A percentile compares a stretch with the other conserved stretches of the same genome.
Conservation (phyloP, 2,797 vertebrate species). For the Ctenopoma multispine region DNA sequence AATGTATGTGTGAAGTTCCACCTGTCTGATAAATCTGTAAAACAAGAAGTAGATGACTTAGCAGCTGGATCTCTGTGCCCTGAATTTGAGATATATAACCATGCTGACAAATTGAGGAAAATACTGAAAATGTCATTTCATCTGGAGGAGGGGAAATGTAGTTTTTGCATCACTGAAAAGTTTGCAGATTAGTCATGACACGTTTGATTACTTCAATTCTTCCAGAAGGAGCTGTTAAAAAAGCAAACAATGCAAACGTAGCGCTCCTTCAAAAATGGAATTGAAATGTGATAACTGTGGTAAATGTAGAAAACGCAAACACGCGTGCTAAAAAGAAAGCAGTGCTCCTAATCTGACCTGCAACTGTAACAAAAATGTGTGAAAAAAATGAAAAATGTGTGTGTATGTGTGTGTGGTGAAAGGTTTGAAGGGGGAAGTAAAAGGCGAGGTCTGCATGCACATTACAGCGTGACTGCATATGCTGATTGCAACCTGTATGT, state of each 20-base stretch:
- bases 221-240: not conserved
- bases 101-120: slow-evolving; percentile 14
- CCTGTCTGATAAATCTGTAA: slow-evolving; percentile 8
- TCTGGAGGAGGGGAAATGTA: not conserved
- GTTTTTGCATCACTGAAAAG: slow-evolving; percentile 1
- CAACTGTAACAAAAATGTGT: slow-evolving; percentile 3
- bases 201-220: slow-evolving; percentile 7
- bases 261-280: not conserved
- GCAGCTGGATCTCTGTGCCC: not conserved
- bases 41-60: not conserved
- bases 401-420: slow-evolving; percentile 4
- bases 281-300: not conserved
- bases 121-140: slow-evolving; percentile 20
- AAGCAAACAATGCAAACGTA: not conserved
- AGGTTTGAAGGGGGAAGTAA: not conserved
- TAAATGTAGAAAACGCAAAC: not conserved
- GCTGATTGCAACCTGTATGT: slow-evolving; percentile 35
- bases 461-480: slow-evolving; percentile 27
- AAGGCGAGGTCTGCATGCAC: slow-evolving; percentile 28
- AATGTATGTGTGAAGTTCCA: slow-evolving; percentile 2
- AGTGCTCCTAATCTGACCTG: not conserved
- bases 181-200: not conserved
- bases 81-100: not conserved
- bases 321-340: not conserved
- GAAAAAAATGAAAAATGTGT: slow-evolving; percentile 17